Evolutionary conservation across 2,113 vertebrate species (phyloP), one percentile per base, ranked within the genome.

Genomic region (Oreotragus oreotragus): DNA sequence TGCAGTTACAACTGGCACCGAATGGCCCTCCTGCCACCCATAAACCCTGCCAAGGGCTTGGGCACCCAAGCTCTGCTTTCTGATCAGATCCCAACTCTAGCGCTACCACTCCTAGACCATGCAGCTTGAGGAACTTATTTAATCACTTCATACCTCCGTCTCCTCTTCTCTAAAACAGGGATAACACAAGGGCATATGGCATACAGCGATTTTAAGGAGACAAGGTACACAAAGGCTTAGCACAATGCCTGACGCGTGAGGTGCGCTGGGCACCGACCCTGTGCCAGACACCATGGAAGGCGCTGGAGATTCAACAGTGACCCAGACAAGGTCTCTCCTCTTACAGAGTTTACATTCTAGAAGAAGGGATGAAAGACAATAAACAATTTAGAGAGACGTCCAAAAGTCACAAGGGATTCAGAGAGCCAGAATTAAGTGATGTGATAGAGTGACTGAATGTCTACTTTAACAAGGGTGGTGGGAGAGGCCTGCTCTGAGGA

Each of bases 1-100:
- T 97, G 96, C 94, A 95, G 58, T 57, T 28, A 39, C 27, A 33
- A 30, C 2, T 30, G 86, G 81, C 76, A 95, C 66, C 64, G 43
- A 70, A 53, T 10, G 60, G 58, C 84, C 27, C 84, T 91, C 76
- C 49, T 55, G 76, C 79, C 53, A 86, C 79, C 39, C 62, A 19
- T 23, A 36, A 79, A 77, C 55, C 57, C 66, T 47, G 12, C 17
- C 80, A 60, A 81, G 60, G 36, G 76, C 53, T 3, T 85, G 94
- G 51, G 33, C 47, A 57, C 12, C 60, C 45, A 57, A 58, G 49
- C 79, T 73, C 30, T 49, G 62, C 84, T 89, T 60, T 27, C 16
- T 1, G 33, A 33, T 84, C 33, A 53, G 57, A 84, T 15, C 39
- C 58, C 55, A 51, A 57, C 83, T 43, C 89, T 11, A 62, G 60